phyloP scores from a whole-genome alignment of 2,113 vertebrate species.

The Rynchops niger region DNA sequence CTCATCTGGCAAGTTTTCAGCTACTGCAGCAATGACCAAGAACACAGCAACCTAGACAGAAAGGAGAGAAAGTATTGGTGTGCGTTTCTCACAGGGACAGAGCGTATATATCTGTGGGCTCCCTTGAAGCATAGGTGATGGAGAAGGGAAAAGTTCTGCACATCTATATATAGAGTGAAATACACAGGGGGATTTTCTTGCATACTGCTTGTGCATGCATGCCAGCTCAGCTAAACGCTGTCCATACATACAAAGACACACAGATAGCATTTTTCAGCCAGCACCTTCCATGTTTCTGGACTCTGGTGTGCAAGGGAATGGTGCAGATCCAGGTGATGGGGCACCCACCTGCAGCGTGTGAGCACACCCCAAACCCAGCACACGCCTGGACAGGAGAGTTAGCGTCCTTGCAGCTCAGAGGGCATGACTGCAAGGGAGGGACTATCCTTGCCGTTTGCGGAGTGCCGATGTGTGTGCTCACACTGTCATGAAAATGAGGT shows the following conservation, averaged over 20 bases:
- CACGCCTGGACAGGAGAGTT: accelerated
- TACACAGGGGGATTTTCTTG: neutral
- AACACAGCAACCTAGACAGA: neutral
- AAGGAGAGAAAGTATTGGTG: neutral
- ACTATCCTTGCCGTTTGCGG: neutral
- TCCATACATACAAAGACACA: neutral
- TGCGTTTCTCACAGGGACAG: neutral
- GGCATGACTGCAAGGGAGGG: neutral
- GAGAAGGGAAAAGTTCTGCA: neutral
- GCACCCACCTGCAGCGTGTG: neutral
- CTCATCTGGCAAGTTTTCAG: neutral
- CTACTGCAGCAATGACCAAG: neutral
- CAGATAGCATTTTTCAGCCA: neutral
- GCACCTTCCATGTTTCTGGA: neutral
- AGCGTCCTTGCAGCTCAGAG: neutral
- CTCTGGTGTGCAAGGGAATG: too few relatives aligned
- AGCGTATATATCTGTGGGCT: neutral
- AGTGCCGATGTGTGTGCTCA: slow-evolving; percentile 7
- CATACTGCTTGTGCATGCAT: neutral
- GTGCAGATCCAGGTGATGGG: neutral
- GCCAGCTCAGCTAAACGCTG: neutral
- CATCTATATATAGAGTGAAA: neutral
- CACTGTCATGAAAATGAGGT: slow-evolving; percentile 64
- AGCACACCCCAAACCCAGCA: neutral
- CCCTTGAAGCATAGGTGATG: neutral